Evolutionary conservation across 1,140 invertebrate genomes (phyloP), one percentile per base, ranked within the genome.

Genomic region (Patella vulgata): DNA sequence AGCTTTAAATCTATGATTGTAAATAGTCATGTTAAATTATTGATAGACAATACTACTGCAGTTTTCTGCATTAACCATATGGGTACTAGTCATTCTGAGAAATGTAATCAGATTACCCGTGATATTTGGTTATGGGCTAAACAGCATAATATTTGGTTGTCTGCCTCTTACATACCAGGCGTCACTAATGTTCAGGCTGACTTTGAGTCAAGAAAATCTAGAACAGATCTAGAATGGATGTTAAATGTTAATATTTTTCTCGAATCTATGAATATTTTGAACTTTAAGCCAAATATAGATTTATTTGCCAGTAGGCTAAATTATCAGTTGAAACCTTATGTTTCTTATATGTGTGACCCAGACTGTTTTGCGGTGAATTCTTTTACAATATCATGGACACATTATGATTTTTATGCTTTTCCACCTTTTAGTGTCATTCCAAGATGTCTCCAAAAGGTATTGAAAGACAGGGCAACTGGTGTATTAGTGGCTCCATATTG

Each of bases 271-370:
- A 1, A 39, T n/a, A 47, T 40, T 12, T 17, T 40, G 5, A n/a
- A 28, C 8, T 12, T 53, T 9, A 31, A 48, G 3, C 39, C 27
- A 47, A 23, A 46, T 27, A 44, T 71, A 50, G 64, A 71, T 44
- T 40, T 71, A 23, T 71, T 71, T 71, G 65, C 64, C 12, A 57
- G 59, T 4, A 42, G 62, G 19, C 36, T 61, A 36, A 74, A 71
- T 50, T 28, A 53, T 21, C 47, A 67, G 47, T 14, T 63, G 14
- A 1, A 47, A 42, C 4, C 3, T 9, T 71, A 66, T 59, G 48
- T 71, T 5, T 60, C 65, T 27, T 68, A 19, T 19, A 33, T 8
- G 47, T 48, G 58, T 36, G 68, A 73, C 30, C 58, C 61, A 12
- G 17, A 44, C 31, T 59, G 68, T n/a, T 19, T 62, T 28, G 64